These are phyloP conservation scores for Apodemia zela DNA, from an alignment of 2,888 invertebrate species.

Conservation along the genomic window DNA sequence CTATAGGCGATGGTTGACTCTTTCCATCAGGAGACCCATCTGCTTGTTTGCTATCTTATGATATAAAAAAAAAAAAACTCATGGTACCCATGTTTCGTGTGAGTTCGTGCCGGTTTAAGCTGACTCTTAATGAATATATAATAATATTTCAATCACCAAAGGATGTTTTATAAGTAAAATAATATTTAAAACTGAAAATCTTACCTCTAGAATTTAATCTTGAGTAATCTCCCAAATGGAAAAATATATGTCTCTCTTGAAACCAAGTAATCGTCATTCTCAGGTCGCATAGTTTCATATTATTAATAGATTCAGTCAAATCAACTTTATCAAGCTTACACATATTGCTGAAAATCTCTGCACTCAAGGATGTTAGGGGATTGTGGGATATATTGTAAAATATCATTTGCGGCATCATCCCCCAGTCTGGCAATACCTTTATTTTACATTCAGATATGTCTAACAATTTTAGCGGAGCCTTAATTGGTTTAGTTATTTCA, in stretches of 20 bases:
- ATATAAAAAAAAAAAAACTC: too few relatives aligned
- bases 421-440: constrained; percentile 80
- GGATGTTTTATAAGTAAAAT: background rate
- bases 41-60: too few relatives aligned
- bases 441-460: constrained; percentile 80
- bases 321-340: constrained; percentile 82
- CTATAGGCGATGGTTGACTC: too few relatives aligned
- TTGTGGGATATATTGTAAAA: constrained; percentile 84
- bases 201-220: constrained; percentile 59
- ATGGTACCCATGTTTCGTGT: too few relatives aligned
- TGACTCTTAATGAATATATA: too few relatives aligned
- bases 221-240: constrained; percentile 58
- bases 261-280: constrained; percentile 60
- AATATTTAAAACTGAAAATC: constrained; percentile 22
- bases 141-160: too few relatives aligned
- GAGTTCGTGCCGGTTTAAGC: too few relatives aligned
- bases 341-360: constrained; percentile 80
- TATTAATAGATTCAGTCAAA: constrained; percentile 54
- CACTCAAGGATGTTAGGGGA: constrained; percentile 61
- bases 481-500: constrained; percentile 74
- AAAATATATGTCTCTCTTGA: constrained; percentile 51
- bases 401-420: constrained; percentile 77
- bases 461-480: constrained; percentile 62
- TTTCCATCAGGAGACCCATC: too few relatives aligned
- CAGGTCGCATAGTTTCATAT: constrained; percentile 51